These are phyloP conservation scores for Seira ritae DNA, from an alignment of 2,888 invertebrate species.

Conservation along the genomic window DNA sequence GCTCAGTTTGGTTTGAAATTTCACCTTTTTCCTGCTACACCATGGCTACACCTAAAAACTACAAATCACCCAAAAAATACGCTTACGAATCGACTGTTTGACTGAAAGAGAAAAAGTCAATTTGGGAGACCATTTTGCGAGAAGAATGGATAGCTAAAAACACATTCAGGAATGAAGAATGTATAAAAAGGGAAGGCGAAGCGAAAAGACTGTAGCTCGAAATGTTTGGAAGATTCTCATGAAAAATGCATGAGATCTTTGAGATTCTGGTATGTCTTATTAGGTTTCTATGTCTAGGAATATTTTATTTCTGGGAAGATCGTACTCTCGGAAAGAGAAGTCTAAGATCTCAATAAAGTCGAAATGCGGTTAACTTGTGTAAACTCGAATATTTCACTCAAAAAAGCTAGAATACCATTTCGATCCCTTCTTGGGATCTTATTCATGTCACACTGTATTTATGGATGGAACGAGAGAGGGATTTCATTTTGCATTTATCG, in stretches of 20 bases:
- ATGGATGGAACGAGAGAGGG: background rate
- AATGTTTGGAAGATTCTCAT: constrained; percentile 36
- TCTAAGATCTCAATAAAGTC: background rate
- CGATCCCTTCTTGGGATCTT: background rate
- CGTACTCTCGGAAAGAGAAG: background rate
- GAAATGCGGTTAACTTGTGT: constrained; percentile 10
- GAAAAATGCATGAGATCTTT: constrained; percentile 58
- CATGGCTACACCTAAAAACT: background rate
- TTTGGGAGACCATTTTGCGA: background rate
- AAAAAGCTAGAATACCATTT: background rate
- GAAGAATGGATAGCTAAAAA: background rate
- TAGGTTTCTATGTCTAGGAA: background rate
- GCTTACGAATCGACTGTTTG: background rate
- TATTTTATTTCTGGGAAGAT: background rate
- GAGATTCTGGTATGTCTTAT: constrained; percentile 21
- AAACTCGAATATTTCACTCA: background rate
- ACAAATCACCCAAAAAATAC: constrained; percentile 24
- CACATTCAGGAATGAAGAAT: background rate
- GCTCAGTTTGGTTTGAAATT: constrained; percentile 11
- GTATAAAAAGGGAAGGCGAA: background rate
- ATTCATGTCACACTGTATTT: constrained; percentile 5
- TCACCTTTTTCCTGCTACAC: constrained; percentile 7
- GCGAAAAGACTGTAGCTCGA: constrained; percentile 32
- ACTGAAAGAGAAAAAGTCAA: constrained; percentile 5
- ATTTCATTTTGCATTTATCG: background rate